These are phyloP conservation scores for Hypercompe scribonia DNA, from an alignment of 2,888 invertebrate genomes.

Conservation along the genomic window DNA sequence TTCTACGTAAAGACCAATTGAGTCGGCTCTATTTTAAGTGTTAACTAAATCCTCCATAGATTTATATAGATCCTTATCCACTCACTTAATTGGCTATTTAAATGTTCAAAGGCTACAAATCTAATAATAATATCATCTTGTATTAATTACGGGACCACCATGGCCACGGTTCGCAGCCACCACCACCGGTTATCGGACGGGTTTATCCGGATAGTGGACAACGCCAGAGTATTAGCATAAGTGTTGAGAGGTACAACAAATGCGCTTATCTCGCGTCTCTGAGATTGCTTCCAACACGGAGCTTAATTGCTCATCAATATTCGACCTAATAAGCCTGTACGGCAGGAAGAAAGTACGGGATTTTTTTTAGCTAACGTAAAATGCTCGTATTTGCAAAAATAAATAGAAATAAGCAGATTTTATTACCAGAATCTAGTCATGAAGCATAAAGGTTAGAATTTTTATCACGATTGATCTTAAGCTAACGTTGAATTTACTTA, in stretches of 20 bases:
- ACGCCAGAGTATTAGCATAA: constrained; percentile 72
- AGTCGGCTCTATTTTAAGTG: not conserved
- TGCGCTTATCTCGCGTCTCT: constrained; percentile 72
- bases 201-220: constrained; percentile 26
- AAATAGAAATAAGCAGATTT: too few relatives aligned
- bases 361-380: too few relatives aligned
- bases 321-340: constrained; percentile 66
- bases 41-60: not conserved
- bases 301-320: constrained; percentile 86
- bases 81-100: constrained; percentile 7
- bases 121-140: constrained; percentile 20
- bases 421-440: too few relatives aligned
- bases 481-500: too few relatives aligned
- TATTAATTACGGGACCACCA: constrained; percentile 36
- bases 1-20: not conserved
- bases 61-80: not conserved
- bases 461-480: too few relatives aligned
- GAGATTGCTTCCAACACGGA: constrained; percentile 77
- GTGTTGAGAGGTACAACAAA: constrained; percentile 73
- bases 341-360: constrained; percentile 51
- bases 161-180: constrained; percentile 19
- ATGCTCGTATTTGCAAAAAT: too few relatives aligned
- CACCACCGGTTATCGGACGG: constrained; percentile 6
- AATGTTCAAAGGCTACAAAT: constrained; percentile 22
- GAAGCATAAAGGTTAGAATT: too few relatives aligned